Conservation (phyloP, 2,113 vertebrate species). For the Otis tarda region DNA sequence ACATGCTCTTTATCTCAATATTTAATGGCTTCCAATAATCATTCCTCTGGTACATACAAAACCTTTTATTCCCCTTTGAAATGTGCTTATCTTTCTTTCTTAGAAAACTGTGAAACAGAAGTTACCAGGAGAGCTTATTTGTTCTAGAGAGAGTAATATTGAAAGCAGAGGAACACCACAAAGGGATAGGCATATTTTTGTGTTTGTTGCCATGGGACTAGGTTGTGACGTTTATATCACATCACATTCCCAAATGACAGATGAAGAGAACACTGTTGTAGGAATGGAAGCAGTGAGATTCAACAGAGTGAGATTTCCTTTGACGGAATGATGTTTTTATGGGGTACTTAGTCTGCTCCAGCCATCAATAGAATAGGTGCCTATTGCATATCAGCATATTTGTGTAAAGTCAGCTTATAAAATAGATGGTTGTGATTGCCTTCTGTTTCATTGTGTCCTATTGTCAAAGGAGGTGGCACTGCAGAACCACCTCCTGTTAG, state of each 20-base stretch:
- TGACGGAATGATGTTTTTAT: neutral
- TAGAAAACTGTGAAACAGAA: neutral
- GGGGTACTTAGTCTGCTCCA: neutral
- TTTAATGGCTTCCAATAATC: constrained; percentile 63
- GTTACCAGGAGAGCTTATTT: neutral
- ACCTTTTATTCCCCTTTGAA: constrained; percentile 52
- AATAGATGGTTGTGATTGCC: neutral
- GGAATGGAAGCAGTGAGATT: neutral
- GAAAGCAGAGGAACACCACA: neutral
- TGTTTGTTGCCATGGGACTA: neutral
- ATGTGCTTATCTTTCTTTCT: constrained; percentile 64
- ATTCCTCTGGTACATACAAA: constrained; percentile 48
- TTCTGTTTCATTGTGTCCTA: neutral
- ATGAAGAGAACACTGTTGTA: neutral
- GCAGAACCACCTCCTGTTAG: neutral
- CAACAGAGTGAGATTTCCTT: neutral
- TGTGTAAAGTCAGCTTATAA: neutral
- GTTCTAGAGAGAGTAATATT: neutral
- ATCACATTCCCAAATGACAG: neutral
- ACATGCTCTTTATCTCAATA: constrained; percentile 39
- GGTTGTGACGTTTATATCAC: neutral
- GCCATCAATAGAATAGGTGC: neutral
- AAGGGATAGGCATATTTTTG: neutral
- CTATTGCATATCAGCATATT: neutral
- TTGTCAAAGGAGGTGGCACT: neutral